Conservation (phyloP, 1,140 invertebrate species). For the Rhyacophila brunnea region DNA sequence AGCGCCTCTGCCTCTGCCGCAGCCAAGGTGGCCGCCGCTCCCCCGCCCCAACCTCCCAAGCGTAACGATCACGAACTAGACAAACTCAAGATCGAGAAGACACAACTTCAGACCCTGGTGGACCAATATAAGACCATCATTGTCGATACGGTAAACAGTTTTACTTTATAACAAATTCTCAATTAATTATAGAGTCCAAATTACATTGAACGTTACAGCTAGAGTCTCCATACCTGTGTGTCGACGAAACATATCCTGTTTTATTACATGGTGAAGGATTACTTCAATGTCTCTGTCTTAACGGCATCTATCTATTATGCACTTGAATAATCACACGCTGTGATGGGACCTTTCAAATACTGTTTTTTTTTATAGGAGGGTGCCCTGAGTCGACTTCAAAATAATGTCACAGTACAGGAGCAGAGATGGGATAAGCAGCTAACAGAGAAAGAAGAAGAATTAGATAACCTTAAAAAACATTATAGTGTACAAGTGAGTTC, state of each 20-base stretch:
- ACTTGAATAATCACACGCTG: too few relatives aligned
- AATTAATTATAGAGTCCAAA: too few relatives aligned
- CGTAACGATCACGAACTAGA: slow-evolving; percentile 35
- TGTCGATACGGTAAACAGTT: slow-evolving; percentile 60
- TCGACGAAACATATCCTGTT: too few relatives aligned
- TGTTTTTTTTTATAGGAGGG: slow-evolving; percentile 66
- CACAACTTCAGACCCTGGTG: slow-evolving; percentile 63
- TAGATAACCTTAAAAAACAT: slow-evolving; percentile 55
- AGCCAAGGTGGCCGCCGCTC: slow-evolving; percentile 1
- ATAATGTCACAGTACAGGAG: slow-evolving; percentile 69
- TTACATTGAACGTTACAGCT: too few relatives aligned
- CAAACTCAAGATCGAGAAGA: slow-evolving; percentile 56
- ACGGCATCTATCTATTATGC: too few relatives aligned
- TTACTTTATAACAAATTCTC: too few relatives aligned
- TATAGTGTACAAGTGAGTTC: slow-evolving; percentile 44
- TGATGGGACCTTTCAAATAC: too few relatives aligned
- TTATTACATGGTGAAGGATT: too few relatives aligned
- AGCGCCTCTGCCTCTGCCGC: background rate
- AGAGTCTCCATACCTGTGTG: too few relatives aligned
- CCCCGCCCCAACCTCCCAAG: slow-evolving; percentile 5
- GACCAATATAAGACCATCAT: slow-evolving; percentile 73
- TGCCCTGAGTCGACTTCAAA: slow-evolving; percentile 67
- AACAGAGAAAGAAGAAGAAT: slow-evolving; percentile 60
- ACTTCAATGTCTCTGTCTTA: too few relatives aligned
- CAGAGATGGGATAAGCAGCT: slow-evolving; percentile 65